These are phyloP conservation scores for Sebastes goodei DNA, from an alignment of 2,797 vertebrate species.

Conservation along the genomic window DNA sequence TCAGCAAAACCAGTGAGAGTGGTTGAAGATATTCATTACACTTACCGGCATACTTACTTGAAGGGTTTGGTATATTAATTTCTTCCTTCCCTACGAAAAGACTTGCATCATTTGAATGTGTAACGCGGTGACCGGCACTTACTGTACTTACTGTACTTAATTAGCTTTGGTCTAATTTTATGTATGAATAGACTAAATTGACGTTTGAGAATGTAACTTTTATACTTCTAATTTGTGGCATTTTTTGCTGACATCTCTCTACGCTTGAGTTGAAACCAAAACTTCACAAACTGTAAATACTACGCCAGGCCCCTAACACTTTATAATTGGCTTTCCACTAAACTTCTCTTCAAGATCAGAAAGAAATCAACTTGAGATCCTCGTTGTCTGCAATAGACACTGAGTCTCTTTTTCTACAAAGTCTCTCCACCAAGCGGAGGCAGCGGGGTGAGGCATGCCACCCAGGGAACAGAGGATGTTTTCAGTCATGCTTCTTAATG, in stretches of 20 bases:
- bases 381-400: constrained; percentile 43
- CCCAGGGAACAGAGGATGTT: constrained; percentile 47
- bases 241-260: constrained; percentile 40
- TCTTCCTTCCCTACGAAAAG: constrained; percentile 30
- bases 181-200: constrained; percentile 41
- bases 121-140: constrained; percentile 33
- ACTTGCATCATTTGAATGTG: constrained; percentile 41
- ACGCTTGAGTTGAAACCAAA: constrained; percentile 46
- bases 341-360: constrained; percentile 40
- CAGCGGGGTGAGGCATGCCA: constrained; percentile 35
- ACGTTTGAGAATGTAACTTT: constrained; percentile 41
- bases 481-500: constrained; percentile 48
- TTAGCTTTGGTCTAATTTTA: constrained; percentile 47
- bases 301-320: constrained; percentile 43
- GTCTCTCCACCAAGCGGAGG: constrained; percentile 32
- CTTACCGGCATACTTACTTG: constrained; percentile 58
- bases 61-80: constrained; percentile 58
- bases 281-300: constrained; percentile 34
- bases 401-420: constrained; percentile 44
- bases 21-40: constrained; percentile 59
- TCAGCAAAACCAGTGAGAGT: constrained; percentile 45
- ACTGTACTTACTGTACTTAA: constrained; percentile 28
- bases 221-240: constrained; percentile 39
- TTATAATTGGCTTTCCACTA: constrained; percentile 51
- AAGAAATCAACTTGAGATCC: constrained; percentile 34